Base-by-base conservation (phyloP, 2,888 invertebrate genomes). In the Patella caerulea region DNA sequence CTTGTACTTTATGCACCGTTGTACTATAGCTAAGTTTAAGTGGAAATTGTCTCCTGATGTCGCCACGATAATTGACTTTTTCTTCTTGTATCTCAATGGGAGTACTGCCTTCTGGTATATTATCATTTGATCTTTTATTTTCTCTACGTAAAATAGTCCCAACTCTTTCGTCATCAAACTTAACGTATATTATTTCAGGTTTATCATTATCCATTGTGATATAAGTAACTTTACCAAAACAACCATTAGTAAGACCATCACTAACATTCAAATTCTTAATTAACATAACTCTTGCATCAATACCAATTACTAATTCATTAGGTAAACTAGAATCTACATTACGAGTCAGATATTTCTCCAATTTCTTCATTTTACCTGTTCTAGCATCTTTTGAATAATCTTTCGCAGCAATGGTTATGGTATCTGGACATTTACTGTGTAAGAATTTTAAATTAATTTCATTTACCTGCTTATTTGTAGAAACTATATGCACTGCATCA, bases 1-100 rank as follows among this genome's bases (percentile, higher is more conserved):
- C 80, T 52, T 80, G 80, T 29, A 80, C 78, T 53, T 81, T 79
- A 45, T 81, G 81, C 53, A 77, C 53, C 9, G 81, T 78, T 54
- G 75, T 77, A n/a, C 75, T 78, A 71, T 71, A 71, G 24, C 29
- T 56, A 17, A 76, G 59, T 73, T 72, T 76, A 24, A 76, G 45
- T 9, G 76, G 72, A 72, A 76, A 76, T 54, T 76, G 76, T 15
- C 59, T 19, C 15, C 76, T n/a, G 5, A 72, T 59, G 17, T 54
- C 71, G 2, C 72, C 24, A 55, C 59, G 29, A n/a, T 72, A 55
- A 19, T 29, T 72, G 1, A 71, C 54, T 15, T 19, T 24, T 15
- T 76, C 76, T 59, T 72, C 76, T 29, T 72, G 56, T 29, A 19
- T 29, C n/a, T 24, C 45, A n/a, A 76, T 76, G 1, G 72, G 72